Base-by-base conservation (phyloP, 2,888 invertebrate genomes). In the Sminthurides aquaticus region DNA sequence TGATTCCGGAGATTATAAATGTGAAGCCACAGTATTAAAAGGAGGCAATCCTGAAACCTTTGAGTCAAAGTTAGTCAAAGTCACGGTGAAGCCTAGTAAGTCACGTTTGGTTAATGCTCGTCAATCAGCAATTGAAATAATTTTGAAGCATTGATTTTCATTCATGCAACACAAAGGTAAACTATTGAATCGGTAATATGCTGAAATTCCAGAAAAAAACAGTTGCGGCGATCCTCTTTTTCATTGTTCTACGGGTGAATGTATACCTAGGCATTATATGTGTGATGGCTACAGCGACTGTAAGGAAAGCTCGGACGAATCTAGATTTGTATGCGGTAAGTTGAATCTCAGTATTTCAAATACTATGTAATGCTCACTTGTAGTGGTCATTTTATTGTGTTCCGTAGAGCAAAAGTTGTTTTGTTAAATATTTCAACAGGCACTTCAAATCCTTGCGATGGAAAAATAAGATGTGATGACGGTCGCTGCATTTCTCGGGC, bases 241-340 rank as follows among this genome's bases (percentile, higher is more conserved):
- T 68, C 73, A 70, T 56, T 79, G 79, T 65, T 73, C 74, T n/a
- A 73, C 75, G 59, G 76, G 76, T 1, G 70, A 75, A 34, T 83
- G 83, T 73, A 82, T 83, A 34, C 78, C 78, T 65, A 77, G 77
- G 57, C 79, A 81, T 71, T 83, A 80, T 74, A 77, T 81, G 3
- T 83, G 83, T 74, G 83, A 83, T 76, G 82, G 82, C 1, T n/a
- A 27, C 2, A 25, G 74, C 22, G 83, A 83, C 74, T 83, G 83
- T 71, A 79, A 78, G 65, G 81, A 80, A 71, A 81, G 81, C 26
- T 80, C 80, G 34, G 83, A 83, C 76, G 83, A 83, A 75, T 77
- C 78, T 69, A 60, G 69, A 22, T 77, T 77, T 34, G 75, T 81
- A 78, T 76, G 79, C 77, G 81, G 81, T 80, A 76, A 75, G 73